Conservation (phyloP, 2,113 vertebrate species). For the Eurystomus gularis region DNA sequence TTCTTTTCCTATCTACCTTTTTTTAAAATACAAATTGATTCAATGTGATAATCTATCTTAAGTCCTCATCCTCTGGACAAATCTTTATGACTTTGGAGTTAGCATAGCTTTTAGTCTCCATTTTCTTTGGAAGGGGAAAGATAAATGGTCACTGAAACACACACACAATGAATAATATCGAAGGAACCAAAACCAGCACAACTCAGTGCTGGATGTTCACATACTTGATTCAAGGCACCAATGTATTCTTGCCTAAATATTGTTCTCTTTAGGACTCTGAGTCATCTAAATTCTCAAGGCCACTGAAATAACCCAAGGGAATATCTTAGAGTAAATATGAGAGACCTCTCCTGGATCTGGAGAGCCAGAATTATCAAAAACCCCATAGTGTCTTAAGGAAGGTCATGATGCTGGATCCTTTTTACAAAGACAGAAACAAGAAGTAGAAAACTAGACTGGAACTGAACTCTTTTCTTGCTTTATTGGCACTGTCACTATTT, state of each 20-base stretch:
- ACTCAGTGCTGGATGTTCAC: not conserved
- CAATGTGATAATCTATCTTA: not conserved
- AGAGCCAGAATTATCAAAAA: not conserved
- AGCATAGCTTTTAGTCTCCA: not conserved
- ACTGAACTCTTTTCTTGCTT: not conserved
- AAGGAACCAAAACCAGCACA: not conserved
- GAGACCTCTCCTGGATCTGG: not conserved
- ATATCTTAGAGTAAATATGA: not conserved
- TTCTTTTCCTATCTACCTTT: too few relatives aligned
- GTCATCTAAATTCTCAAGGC: not conserved
- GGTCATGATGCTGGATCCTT: not conserved
- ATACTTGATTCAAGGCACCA: not conserved
- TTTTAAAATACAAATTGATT: not conserved
- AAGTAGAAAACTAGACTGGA: not conserved
- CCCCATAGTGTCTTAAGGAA: not conserved
- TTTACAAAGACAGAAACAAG: not conserved
- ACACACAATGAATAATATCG: not conserved
- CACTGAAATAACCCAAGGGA: not conserved
- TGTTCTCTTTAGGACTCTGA: not conserved
- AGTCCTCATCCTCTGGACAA: not conserved
- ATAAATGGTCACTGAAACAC: not conserved
- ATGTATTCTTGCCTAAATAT: not conserved
- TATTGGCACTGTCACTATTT: not conserved
- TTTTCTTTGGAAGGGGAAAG: not conserved
- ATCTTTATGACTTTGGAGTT: not conserved